phyloP scores from a whole-genome alignment of 1,140 invertebrate genomes.

The Armadillidium nasatum region DNA sequence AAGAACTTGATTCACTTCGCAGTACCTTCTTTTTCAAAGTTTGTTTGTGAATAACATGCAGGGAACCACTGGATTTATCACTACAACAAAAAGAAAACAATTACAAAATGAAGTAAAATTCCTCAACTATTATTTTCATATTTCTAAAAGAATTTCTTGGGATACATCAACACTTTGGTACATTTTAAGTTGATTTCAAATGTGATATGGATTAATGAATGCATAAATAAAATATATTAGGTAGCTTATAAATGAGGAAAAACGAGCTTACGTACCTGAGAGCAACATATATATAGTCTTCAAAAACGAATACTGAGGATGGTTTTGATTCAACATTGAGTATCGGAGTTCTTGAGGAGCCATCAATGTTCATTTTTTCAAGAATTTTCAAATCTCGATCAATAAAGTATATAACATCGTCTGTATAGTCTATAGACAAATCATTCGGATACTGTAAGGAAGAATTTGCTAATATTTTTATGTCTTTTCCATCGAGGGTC shows the following conservation, averaged over 20 bases:
- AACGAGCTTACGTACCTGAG: slow-evolving; percentile 51
- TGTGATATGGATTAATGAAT: no score
- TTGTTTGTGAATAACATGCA: not conserved
- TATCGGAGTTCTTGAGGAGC: slow-evolving; percentile 49
- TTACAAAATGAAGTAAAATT: no score
- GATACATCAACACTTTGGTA: no score
- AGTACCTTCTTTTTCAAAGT: slow-evolving; percentile 48
- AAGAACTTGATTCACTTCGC: slow-evolving; percentile 60
- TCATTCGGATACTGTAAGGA: slow-evolving; percentile 55
- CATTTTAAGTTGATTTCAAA: no score
- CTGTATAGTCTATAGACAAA: slow-evolving; percentile 58
- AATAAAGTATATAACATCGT: slow-evolving; percentile 54
- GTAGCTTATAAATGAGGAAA: no score
- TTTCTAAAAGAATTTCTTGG: no score
- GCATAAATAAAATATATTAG: no score
- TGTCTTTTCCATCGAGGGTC: slow-evolving; percentile 58
- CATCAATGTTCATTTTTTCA: slow-evolving; percentile 54
- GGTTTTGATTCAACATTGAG: slow-evolving; percentile 47
- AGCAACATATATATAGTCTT: slow-evolving; percentile 57
- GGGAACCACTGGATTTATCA: not conserved
- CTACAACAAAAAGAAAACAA: not conserved
- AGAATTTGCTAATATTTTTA: slow-evolving; percentile 55
- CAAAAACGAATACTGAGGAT: slow-evolving; percentile 53
- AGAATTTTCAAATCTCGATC: slow-evolving; percentile 53
- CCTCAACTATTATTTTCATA: no score